Evolutionary conservation across 2,888 invertebrate genomes (phyloP), one percentile per base, ranked within the genome.

Genomic region (Xestia xanthographa): DNA sequence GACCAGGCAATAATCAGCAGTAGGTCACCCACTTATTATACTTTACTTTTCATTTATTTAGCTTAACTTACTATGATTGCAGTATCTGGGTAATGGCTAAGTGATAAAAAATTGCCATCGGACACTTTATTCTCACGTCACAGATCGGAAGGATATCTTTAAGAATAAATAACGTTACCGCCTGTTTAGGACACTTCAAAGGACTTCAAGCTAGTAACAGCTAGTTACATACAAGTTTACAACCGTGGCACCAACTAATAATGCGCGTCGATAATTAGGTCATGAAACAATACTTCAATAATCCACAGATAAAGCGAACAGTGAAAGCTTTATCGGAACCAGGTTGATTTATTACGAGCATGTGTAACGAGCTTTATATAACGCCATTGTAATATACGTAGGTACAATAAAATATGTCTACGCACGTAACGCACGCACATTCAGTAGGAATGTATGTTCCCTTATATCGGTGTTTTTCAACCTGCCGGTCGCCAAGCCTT

Each of bases 331-430:
- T 79, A 82, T 70, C 67, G 72, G 56, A 74, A 72, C 63, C 62
- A 75, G 76, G 74, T 76, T 85, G 72, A 83, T 80, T 84, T 84
- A 86, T 72, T 62, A 67, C 65, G 65, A 56, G 45, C 60, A 65
- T 76, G 75, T 79, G 75, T 60, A 81, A 66, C 45, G 45, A 86
- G 66, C 72, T 82, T 80, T 79, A 82, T 72, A 56, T 84, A 84
- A 78, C 66, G 77, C 62, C 69, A 80, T 66, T 75, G 79, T 77
- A 63, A 62, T 41, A 69, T 56, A 58, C 38, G n/a, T 50, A n/a
- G n/a, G n/a, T n/a, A 41, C 26, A 73, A 38, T 50, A 0, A 34
- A 41, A 9, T 2, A 9, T 48, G 48, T 8, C 34, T 34, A 34
- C 34, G 3, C 48, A 29, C 17, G 9, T 26, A 9, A 17, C 29